A percentile compares a stretch with the other conserved stretches of the same genome.
Evolutionary conservation across 2,888 invertebrate genomes (phyloP).

Genomic region (Hydriomena furcata): DNA sequence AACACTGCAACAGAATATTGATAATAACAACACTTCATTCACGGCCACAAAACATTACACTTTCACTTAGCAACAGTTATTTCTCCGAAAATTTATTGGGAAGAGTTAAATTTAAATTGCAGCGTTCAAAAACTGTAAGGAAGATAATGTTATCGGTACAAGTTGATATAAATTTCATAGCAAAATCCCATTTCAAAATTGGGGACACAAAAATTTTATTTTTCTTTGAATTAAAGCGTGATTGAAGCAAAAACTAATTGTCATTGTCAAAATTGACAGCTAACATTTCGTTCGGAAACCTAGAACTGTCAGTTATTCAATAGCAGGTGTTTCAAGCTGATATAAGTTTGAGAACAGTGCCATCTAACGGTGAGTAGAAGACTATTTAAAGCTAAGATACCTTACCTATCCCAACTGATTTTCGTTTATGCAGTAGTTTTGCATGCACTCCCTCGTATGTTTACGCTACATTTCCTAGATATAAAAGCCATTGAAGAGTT

Average conservation of each 20-base stretch:
- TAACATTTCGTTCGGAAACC: neutral
- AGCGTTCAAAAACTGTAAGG: neutral
- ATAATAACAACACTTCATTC: conserved; percentile 14
- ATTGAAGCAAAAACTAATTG: neutral
- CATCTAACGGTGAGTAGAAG: too few relatives aligned
- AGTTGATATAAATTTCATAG: conserved; percentile 5
- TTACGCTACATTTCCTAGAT: too few relatives aligned
- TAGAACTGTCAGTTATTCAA: too few relatives aligned
- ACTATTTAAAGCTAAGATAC: too few relatives aligned
- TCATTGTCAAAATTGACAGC: conserved; percentile 7
- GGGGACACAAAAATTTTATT: conserved; percentile 2
- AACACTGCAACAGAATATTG: conserved; percentile 9
- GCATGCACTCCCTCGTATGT: too few relatives aligned
- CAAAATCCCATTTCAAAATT: conserved; percentile 16
- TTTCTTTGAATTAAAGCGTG: neutral
- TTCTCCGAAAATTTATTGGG: neutral
- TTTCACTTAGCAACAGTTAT: conserved; percentile 15
- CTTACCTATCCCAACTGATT: too few relatives aligned
- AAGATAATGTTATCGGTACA: conserved; percentile 14
- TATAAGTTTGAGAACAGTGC: too few relatives aligned
- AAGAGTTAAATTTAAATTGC: neutral
- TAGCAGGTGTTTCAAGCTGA: too few relatives aligned
- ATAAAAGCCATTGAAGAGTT: neutral
- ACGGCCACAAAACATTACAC: conserved; percentile 22
- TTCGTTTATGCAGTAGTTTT: too few relatives aligned